Base-by-base conservation (phyloP, 1,140 invertebrate genomes). In the Drosophila littoralis region DNA sequence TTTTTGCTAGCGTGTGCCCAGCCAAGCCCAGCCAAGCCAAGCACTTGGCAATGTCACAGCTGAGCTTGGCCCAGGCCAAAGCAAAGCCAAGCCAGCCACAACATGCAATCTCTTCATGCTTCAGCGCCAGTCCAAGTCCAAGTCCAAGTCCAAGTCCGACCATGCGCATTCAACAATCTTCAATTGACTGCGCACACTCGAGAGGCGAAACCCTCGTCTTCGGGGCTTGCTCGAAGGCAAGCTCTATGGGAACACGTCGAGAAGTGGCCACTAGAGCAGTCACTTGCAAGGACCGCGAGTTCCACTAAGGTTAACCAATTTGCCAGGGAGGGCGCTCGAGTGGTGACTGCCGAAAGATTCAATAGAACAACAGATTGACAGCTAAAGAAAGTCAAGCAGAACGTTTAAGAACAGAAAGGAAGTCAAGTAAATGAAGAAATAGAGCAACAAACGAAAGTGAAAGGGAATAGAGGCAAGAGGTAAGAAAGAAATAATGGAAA, bases 41-140 rank as follows among this genome's bases (percentile, higher is more conserved):
- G 32, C 51, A 50, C 45, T 65, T 72, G 66, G 38, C 63, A 54
- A 45, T 76, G 59, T 52, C 72, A 45, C 75, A 78, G 81, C 38
- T 64, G 65, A 76, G 60, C 67, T 66, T 72, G 45, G 69, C 17
- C 50, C 35, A 78, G 42, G 38, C 57, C 22, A 28, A 71, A 48
- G 67, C 63, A 7, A 15, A 22, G 38, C 9, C 8, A 9, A 22
- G 22, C 2, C 22, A 35, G 38, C 13, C 36, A 0, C 33, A 51
- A 33, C 84, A 89, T 75, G 84, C 84, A 75, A 89, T 80, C 77
- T 65, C 50, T 90, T 89, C 74, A 89, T 89, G 84, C 64, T 72
- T 75, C 66, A 76, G 63, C 70, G 83, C 60, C 79, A 86, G 40
- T 59, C 43, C 52, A 52, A 72, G 58, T 51, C 45, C 60, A 57